Base-by-base conservation (phyloP, 2,797 vertebrate genomes). In the Triplophysa yarkandensis region DNA sequence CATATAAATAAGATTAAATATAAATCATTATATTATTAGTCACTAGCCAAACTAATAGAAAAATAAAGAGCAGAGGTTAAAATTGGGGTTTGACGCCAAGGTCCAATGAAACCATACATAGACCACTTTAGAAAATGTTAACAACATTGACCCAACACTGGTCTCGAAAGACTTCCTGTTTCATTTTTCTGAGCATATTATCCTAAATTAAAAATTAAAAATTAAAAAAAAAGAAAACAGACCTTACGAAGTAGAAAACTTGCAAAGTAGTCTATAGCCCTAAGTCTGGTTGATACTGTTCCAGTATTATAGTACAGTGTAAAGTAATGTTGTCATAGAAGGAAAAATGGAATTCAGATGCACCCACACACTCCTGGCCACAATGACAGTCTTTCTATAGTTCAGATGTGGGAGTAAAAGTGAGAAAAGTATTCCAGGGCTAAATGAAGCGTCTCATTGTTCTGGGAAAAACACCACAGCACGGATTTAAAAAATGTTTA, bases 281-380 rank as follows among this genome's bases (percentile, higher is more conserved):
- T 54, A 54, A 7, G 23, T 0, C 13, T 54, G 2, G 50, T 27
- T 54, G 13, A 54, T 25, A 54, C 50, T 27, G 50, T 6, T 4
- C 50, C 11, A 54, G 13, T 27, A 46, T 52, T 67, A 50, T 3
- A 50, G 48, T 52, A 17, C 54, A 48, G 44, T 41, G 17, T 13
- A 61, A 44, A 55, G 55, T 44, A 61, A 28, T 63, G 41, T 69
- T 54, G 16, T 67, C 71, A 10, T 27, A 3, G n/a, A 54, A 65
- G 54, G 65, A 69, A 58, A 66, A 23, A 61, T 55, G 67, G 64
- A 66, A 78, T 78, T 82, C 77, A 77, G 69, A 76, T 76, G 80
- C 83, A 76, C 85, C 86, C 81, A 78, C 76, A 55, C 34, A 57
- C 44, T 28, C 46, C 60, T n/a, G 46, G 63, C 69, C 79, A 77